A percentile compares a stretch with the other conserved stretches of the same genome.
These are phyloP conservation scores for Colostygia pectinataria DNA, from an alignment of 2,888 invertebrate genomes.

Conservation along the genomic window DNA sequence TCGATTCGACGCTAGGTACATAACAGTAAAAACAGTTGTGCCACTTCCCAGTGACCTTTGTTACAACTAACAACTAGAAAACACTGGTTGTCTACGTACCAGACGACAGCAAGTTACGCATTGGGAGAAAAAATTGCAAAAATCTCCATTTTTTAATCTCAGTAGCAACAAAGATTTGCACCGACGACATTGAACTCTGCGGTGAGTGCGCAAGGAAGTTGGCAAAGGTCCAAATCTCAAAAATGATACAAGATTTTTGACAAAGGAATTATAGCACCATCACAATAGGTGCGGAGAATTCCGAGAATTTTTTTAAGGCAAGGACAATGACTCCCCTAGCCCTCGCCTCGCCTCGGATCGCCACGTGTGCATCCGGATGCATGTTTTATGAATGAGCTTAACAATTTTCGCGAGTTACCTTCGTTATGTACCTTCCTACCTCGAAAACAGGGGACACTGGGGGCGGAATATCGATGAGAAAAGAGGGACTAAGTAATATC, in stretches of 20 bases:
- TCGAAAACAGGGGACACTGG: conserved; percentile 41
- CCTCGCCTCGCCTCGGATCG: conserved; percentile 31
- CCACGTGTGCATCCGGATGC: conserved; percentile 61
- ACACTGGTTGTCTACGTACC: conserved; percentile 39
- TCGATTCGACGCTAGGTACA: conserved; percentile 70
- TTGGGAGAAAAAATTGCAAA: conserved; percentile 32
- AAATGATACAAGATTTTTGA: conserved; percentile 35
- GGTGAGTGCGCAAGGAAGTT: conserved; percentile 59
- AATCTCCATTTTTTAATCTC: conserved; percentile 21
- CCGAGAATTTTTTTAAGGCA: conserved; percentile 40
- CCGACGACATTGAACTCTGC: conserved; percentile 69
- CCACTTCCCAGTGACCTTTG: conserved; percentile 79
- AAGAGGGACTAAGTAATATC: neutral
- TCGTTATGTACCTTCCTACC: conserved; percentile 48
- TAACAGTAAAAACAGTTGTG: conserved; percentile 70
- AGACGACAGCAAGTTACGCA: conserved; percentile 19
- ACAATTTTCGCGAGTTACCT: conserved; percentile 57
- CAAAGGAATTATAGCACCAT: conserved; percentile 30
- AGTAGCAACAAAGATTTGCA: conserved; percentile 31
- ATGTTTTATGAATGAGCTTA: conserved; percentile 71
- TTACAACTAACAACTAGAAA: conserved; percentile 56
- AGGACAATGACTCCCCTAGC: conserved; percentile 48
- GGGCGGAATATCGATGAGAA: conserved; percentile 50
- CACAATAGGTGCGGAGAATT: conserved; percentile 26
- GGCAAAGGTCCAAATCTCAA: conserved; percentile 65